Base-by-base conservation (phyloP, 2,888 invertebrate genomes). In the Idaea biselata region DNA sequence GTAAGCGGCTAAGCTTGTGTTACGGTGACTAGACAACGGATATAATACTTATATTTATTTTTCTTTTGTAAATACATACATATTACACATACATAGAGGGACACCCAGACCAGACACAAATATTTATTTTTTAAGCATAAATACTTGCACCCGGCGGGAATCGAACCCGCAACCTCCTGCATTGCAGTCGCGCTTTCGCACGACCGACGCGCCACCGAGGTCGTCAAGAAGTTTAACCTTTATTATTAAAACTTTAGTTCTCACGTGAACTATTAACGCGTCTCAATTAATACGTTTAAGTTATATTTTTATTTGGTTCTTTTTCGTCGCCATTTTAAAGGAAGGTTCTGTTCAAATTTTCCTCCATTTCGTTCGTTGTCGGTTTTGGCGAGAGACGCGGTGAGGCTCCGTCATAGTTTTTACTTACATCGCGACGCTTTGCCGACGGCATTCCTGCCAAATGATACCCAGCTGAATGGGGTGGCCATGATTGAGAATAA, bases 361-460 rank as follows among this genome's bases (percentile, higher is more conserved):
- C 63, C 55, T 66, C 63, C 60, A 18, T 67, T 69, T 59, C 60
- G 59, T 67, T 63, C 63, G 59, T 64, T 60, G 65, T 44, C 16
- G 61, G 73, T 78, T 80, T 78, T 78, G 78, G 72, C 69, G 62
- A 55, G 44, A 64, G 58, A 60, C 57, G 66, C 65, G 58, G 59
- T 63, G 62, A 61, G 68, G 69, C 64, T 69, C 74, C 79, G 83
- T 85, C 85, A 86, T 84, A 86, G 88, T 91, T 91, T 90, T 91
- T 90, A 79, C 80, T 70, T 1, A 25, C 25, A 5, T 70, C 67
- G 73, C 74, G 72, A 75, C 74, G 77, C 79, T 77, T 77, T 76
- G 81, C 80, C 77, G 79, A 67, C 80, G 78, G 78, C 87, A 89
- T 89, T 89, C 89, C 87, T 73, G 73, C 82, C 76, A 89, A 89